phyloP scores from a whole-genome alignment of 2,113 vertebrate genomes.

The Cavia porcellus region DNA sequence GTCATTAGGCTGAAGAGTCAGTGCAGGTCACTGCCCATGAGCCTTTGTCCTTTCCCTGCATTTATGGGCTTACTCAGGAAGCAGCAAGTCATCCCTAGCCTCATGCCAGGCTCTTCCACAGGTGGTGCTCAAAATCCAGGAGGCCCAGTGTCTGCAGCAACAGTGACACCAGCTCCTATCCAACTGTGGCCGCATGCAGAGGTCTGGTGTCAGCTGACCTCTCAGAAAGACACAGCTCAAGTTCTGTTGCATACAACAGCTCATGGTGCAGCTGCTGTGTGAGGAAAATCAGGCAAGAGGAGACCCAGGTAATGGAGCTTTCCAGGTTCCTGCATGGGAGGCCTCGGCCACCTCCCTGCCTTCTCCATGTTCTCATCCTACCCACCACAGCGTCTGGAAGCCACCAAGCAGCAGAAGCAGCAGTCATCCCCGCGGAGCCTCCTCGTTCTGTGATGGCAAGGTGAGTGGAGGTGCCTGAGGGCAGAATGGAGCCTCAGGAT shows the following conservation, averaged over 20 bases:
- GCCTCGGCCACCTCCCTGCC: background rate
- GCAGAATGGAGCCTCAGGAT: background rate
- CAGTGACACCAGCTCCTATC: constrained; percentile 92
- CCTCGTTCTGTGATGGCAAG: constrained; percentile 86
- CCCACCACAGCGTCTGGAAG: constrained; percentile 90
- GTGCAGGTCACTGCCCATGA: too few relatives aligned
- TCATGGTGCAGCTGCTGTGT: constrained; percentile 94
- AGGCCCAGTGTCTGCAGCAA: constrained; percentile 85
- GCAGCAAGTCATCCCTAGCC: background rate
- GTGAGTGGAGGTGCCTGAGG: background rate
- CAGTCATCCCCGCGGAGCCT: constrained; percentile 92
- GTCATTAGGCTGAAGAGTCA: too few relatives aligned
- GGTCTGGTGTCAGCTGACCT: constrained; percentile 91
- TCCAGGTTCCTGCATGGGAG: background rate
- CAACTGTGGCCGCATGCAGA: constrained; percentile 93
- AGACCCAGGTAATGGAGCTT: constrained; percentile 90
- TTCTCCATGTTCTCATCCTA: constrained; percentile 22
- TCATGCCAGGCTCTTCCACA: constrained; percentile 75
- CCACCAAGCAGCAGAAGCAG: constrained; percentile 92
- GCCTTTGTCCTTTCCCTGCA: background rate
- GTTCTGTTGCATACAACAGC: constrained; percentile 92
- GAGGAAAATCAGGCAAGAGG: constrained; percentile 94
- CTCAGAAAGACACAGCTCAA: constrained; percentile 93
- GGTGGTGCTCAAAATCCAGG: constrained; percentile 86
- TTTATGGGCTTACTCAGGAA: background rate